Evolutionary conservation across 2,113 vertebrate genomes (phyloP).

Genomic region (Salvelinus fontinalis): DNA sequence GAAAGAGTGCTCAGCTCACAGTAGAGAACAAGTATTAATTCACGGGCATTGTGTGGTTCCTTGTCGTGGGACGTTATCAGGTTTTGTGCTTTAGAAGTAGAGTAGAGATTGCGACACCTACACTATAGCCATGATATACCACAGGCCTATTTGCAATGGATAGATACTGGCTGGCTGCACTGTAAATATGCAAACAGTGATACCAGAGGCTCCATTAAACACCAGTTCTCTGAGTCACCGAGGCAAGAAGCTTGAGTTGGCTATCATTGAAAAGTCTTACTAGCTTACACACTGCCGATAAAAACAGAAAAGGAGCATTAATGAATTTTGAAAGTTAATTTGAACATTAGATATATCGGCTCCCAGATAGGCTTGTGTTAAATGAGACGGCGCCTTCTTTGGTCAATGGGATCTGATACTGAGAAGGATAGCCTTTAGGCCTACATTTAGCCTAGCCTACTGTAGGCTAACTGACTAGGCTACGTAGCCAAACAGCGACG

Average conservation of each 20-base stretch:
- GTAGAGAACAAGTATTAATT: conserved; percentile 8
- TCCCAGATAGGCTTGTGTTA: background rate
- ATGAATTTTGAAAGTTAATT: background rate
- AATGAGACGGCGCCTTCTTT: background rate
- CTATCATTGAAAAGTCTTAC: conserved; percentile 15
- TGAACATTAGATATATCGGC: background rate
- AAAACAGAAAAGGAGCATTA: too few relatives aligned
- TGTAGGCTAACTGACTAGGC: too few relatives aligned
- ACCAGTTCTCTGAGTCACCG: conserved; percentile 23
- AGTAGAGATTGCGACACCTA: background rate
- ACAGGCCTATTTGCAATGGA: background rate
- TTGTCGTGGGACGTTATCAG: background rate
- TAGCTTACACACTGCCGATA: background rate
- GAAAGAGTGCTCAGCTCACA: background rate
- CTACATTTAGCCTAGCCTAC: too few relatives aligned
- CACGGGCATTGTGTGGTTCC: conserved; percentile 14
- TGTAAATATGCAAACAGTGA: background rate
- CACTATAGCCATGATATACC: background rate
- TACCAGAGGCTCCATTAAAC: conserved; percentile 19
- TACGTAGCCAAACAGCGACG: too few relatives aligned
- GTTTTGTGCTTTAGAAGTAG: background rate
- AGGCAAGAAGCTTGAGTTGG: background rate
- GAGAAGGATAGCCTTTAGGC: too few relatives aligned
- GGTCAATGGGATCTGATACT: background rate
- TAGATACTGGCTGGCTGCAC: background rate